Conservation (phyloP, 2,888 invertebrate genomes). For the Stenolophus ochropezus region DNA sequence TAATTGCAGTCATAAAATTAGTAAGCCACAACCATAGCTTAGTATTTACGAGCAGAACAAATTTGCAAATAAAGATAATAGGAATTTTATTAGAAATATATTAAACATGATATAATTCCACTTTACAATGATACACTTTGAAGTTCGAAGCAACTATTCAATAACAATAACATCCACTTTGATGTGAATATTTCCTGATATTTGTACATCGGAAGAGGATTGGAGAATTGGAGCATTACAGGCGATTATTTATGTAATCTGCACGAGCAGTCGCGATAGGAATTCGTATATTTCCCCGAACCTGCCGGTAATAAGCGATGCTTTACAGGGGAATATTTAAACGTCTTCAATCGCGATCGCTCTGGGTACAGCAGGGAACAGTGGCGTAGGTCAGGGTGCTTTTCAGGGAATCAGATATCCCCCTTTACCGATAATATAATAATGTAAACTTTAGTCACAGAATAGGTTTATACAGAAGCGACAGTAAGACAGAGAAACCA, state of each 20-base stretch:
- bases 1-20: too few relatives aligned
- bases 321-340: conserved; percentile 48
- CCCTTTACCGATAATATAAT: too few relatives aligned
- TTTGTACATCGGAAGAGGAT: not conserved
- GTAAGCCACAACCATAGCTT: too few relatives aligned
- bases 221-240: conserved; percentile 23
- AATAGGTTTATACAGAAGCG: too few relatives aligned
- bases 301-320: conserved; percentile 39
- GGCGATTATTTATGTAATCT: conserved; percentile 36
- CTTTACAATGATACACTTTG: too few relatives aligned
- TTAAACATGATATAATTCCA: too few relatives aligned
- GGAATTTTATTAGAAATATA: too few relatives aligned
- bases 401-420: too few relatives aligned
- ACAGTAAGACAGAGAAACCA: too few relatives aligned
- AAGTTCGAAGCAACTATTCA: not conserved
- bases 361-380: not conserved
- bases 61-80: too few relatives aligned
- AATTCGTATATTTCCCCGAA: conserved; percentile 4
- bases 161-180: not conserved
- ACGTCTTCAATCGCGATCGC: conserved; percentile 29
- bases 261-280: conserved; percentile 13
- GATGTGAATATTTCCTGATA: not conserved
- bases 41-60: too few relatives aligned
- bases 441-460: too few relatives aligned
- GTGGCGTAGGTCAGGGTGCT: not conserved